Evolutionary conservation across 2,113 vertebrate genomes (phyloP), one percentile per base, ranked within the genome.

Genomic region (Colistium nudipinnis): DNA sequence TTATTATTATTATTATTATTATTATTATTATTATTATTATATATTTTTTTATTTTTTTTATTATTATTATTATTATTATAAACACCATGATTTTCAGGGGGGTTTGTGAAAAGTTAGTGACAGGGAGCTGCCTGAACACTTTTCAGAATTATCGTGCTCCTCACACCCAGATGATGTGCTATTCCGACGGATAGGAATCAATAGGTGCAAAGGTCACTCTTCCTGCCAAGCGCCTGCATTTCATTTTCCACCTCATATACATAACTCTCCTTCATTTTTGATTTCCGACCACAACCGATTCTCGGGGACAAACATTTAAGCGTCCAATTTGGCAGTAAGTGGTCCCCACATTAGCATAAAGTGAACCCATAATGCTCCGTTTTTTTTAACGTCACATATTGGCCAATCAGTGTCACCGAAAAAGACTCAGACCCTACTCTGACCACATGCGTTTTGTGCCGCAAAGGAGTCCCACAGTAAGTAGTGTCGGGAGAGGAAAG

Each of bases 171-270:
- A 73, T 47, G 78, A 77, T 65, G 62, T 62, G 64, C 76, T 55
- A 28, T 71, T 83, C 64, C 62, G 68, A 80, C 70, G 61, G 80
- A 44, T 64, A 39, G 44, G 41, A 84, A 91, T 90, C 87, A 74
- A 91, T 90, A 81, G 67, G 86, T 85, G 78, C 76, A 38, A 45
- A 80, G 87, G 85, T 87, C 73, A 69, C 41, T 67, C 62, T 63
- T 70, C 31, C 62, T 71, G 76, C 67, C 78, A 72, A 45, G 59
- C 12, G 1, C 49, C 65, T 73, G 78, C 64, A 87, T 90, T 84
- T 59, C 31, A 88, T 88, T 87, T 83, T 63, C 74, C 7, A 19
- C 68, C 77, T 81, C 60, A 87, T 81, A 88, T 88, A 64, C 87
- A 90, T 85, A 82, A 74, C 52, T 38, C 38, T 51, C 56, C 14